Percentiles rank a stretch among this genome's conserved stretches.
These are phyloP conservation scores for Alligator mississippiensis DNA, from an alignment of 2,113 vertebrate species.

Conservation along the genomic window DNA sequence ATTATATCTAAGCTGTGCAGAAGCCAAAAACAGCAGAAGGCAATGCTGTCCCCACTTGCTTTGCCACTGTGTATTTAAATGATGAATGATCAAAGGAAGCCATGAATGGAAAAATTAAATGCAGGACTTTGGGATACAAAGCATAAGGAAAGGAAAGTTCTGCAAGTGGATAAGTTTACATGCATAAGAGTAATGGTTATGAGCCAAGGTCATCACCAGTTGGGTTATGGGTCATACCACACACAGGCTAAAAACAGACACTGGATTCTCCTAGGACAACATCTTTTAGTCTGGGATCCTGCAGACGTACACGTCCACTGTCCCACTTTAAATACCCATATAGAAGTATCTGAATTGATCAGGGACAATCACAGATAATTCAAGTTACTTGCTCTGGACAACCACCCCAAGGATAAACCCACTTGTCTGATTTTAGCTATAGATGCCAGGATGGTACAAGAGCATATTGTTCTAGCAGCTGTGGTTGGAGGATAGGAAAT, in stretches of 20 bases:
- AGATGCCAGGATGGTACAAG: too few relatives aligned
- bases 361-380: too few relatives aligned
- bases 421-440: neutral
- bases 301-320: too few relatives aligned
- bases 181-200: neutral
- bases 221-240: neutral
- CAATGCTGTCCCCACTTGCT: neutral
- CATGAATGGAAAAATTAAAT: neutral
- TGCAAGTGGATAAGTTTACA: neutral
- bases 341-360: too few relatives aligned
- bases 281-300: too few relatives aligned
- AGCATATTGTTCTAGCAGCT: neutral
- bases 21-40: neutral
- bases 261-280: too few relatives aligned
- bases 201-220: neutral
- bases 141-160: neutral
- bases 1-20: neutral
- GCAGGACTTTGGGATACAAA: neutral
- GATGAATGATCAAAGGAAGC: neutral
- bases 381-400: too few relatives aligned
- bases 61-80: neutral
- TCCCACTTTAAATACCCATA: too few relatives aligned
- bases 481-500: neutral
- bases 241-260: rapidly evolving
- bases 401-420: too few relatives aligned